phyloP scores from a whole-genome alignment of 1,140 invertebrate genomes.

The Lordiphosa clarofinis region DNA sequence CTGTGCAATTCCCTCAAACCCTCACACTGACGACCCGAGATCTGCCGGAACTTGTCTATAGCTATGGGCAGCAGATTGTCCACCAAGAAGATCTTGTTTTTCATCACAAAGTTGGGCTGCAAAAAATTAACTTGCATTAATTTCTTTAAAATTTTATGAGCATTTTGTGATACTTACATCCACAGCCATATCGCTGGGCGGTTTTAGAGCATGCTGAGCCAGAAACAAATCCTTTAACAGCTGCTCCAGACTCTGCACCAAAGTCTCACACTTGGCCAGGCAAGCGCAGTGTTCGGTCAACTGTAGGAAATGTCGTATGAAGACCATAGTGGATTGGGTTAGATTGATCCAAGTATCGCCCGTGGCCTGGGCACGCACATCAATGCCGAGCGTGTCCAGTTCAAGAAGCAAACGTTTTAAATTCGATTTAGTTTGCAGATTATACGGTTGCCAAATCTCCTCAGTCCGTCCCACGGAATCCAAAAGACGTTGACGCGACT shows the following conservation, averaged over 20 bases:
- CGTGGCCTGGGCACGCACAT: conserved; percentile 67
- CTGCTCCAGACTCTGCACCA: conserved; percentile 60
- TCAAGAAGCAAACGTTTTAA: conserved; percentile 80
- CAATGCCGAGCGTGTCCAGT: conserved; percentile 80
- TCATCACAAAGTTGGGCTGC: conserved; percentile 75
- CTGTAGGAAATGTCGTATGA: conserved; percentile 69
- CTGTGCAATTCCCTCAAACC: conserved; percentile 48
- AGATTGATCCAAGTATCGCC: conserved; percentile 79
- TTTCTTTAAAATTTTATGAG: background rate
- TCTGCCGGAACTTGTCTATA: conserved; percentile 66
- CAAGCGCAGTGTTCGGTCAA: conserved; percentile 70
- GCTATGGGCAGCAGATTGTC: conserved; percentile 72
- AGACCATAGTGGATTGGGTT: conserved; percentile 74
- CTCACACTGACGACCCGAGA: conserved; percentile 60
- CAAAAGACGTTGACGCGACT: conserved; percentile 80
- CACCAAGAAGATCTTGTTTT: conserved; percentile 74
- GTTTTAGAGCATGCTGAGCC: conserved; percentile 68
- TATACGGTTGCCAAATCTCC: conserved; percentile 87
- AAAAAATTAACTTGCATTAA: conserved; percentile 7
- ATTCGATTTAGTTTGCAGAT: conserved; percentile 83
- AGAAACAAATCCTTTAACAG: conserved; percentile 67
- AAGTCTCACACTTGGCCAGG: conserved; percentile 67
- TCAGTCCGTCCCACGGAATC: conserved; percentile 86
- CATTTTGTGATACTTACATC: conserved; percentile 52
- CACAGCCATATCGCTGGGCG: conserved; percentile 60